These are phyloP conservation scores for Shinisaurus crocodilurus DNA, from an alignment of 2,113 vertebrate species.

Conservation along the genomic window DNA sequence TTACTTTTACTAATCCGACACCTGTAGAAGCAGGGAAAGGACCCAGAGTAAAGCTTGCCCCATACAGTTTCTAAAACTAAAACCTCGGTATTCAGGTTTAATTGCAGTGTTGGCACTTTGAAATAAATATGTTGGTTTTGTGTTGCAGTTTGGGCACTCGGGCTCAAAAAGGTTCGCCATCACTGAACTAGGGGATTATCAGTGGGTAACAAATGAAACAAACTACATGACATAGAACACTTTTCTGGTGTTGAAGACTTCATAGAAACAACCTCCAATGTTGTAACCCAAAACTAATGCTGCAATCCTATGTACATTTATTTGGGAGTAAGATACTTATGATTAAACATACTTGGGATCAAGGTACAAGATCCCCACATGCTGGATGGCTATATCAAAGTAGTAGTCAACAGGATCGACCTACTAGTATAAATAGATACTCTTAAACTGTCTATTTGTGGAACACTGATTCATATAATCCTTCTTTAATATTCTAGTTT, in stretches of 20 bases:
- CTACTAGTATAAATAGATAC: background rate
- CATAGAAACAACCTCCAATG: background rate
- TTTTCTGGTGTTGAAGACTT: background rate
- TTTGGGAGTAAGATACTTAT: background rate
- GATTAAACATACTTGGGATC: background rate
- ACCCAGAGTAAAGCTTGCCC: too few species aligned
- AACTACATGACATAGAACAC: background rate
- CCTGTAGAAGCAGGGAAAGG: too few species aligned
- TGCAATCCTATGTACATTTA: background rate
- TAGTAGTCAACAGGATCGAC: background rate
- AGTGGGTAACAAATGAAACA: background rate
- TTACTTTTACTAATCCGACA: too few species aligned
- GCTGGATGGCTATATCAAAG: background rate
- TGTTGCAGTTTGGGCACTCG: too few species aligned
- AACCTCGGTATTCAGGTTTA: too few species aligned
- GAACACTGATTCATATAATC: background rate
- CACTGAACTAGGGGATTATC: background rate
- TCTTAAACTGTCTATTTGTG: slow-evolving; percentile 1
- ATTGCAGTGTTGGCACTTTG: too few species aligned
- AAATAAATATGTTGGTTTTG: too few species aligned
- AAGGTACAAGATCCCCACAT: background rate
- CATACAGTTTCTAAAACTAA: too few species aligned
- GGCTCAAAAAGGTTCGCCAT: too few species aligned
- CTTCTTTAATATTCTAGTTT: background rate
- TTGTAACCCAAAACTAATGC: background rate